Evolutionary conservation across 2,113 vertebrate species (phyloP), one percentile per base, ranked within the genome.

Genomic region (Pteropus alecto): DNA sequence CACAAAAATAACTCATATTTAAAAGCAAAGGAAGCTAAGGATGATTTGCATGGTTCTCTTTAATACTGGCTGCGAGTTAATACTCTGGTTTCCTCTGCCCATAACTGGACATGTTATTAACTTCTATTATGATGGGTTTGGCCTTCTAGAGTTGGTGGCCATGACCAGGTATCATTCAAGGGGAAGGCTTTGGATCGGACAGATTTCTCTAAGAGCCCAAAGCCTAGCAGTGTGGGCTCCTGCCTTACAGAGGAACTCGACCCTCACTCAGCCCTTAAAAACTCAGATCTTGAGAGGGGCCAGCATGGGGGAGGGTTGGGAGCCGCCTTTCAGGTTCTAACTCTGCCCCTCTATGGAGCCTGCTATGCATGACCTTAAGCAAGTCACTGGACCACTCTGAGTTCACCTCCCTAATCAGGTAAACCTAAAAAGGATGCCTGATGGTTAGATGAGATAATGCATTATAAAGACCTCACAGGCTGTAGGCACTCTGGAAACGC

Each of bases 21-120:
- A 93, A 96, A 95, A 96, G 87, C 88, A 95, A 93, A 96, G 95
- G 96, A 98, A 97, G 95, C 65, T 3, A 19, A 58, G 84, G 74
- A n/a, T 94, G 85, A 85, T 89, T 60, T 73, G 81, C 24, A 3
- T 61, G 48, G 76, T 94, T 97, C 73, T 91, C 93, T 94, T 95
- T 97, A 73, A 96, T 88, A 82, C 76, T 61, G 65, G 16, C 81
- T 97, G 93, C 96, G 88, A 96, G 71, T 60, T 70, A 81, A 96
- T 81, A 93, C 77, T 94, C 89, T 56, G 7, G 46, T 94, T 94
- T 95, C 71, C 76, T 92, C 87, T 77, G 76, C 48, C 58, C 41
- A 7, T 94, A 92, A 93, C 11, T 79, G 81, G 65, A 86, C 56
- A 58, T 48, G 41, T 85, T 90, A 97, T 96, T 92, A 96, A 83